Evolutionary conservation across 1,140 invertebrate genomes (phyloP).

Genomic region (Penaeus japonicus): DNA sequence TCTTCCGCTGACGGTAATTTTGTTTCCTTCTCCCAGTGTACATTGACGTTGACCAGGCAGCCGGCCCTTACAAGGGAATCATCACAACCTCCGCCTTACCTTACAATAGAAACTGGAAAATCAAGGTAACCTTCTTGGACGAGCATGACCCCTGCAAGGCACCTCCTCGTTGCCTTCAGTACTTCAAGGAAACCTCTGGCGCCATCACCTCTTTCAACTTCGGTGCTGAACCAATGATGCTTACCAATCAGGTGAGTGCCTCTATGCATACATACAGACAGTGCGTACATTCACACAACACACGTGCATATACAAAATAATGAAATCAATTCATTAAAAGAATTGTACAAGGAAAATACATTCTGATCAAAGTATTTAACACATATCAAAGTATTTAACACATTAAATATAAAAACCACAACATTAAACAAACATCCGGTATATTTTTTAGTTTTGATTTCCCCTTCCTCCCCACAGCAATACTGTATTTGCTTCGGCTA

Average conservation of each 20-base stretch:
- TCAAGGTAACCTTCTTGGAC: constrained; percentile 71
- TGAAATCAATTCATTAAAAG: too few relatives aligned
- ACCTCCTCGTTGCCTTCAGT: constrained; percentile 62
- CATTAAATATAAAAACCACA: background rate
- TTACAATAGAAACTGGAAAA: constrained; percentile 69
- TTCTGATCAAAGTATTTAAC: too few relatives aligned
- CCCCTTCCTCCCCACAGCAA: constrained; percentile 78
- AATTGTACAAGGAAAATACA: too few relatives aligned
- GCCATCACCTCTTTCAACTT: constrained; percentile 62
- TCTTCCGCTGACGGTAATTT: too few relatives aligned
- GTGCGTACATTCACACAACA: too few relatives aligned
- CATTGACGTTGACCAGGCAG: constrained; percentile 72
- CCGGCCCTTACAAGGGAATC: constrained; percentile 72
- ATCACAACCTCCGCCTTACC: constrained; percentile 70
- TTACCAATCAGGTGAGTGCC: constrained; percentile 60
- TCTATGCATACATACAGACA: constrained; percentile 65
- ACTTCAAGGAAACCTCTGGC: constrained; percentile 58
- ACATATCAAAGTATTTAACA: too few relatives aligned
- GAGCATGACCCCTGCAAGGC: constrained; percentile 52
- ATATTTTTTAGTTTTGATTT: constrained; percentile 59
- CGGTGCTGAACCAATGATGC: constrained; percentile 10
- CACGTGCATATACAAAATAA: too few relatives aligned
- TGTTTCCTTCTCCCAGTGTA: constrained; percentile 70
- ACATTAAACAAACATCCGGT: constrained; percentile 62
- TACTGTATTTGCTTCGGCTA: constrained; percentile 79